Conservation (phyloP, 2,113 vertebrate genomes). For the Larimichthys crocea region DNA sequence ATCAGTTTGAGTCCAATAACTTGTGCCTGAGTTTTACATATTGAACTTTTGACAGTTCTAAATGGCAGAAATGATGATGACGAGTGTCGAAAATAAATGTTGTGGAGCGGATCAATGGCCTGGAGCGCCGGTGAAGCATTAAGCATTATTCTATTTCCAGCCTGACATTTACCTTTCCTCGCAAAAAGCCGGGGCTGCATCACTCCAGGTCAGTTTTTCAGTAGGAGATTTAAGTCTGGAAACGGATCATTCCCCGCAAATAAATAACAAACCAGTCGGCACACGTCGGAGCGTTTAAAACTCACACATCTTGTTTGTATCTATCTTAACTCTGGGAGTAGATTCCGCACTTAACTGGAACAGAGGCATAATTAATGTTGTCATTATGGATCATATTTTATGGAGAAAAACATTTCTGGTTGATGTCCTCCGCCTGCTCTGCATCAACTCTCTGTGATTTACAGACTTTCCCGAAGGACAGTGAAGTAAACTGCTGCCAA, state of each 20-base stretch:
- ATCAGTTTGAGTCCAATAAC: slow-evolving; percentile 40
- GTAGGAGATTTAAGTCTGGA: background rate
- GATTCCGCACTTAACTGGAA: background rate
- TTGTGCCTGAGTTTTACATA: slow-evolving; percentile 21
- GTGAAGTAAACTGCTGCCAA: too few species aligned
- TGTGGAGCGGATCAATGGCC: slow-evolving; percentile 10
- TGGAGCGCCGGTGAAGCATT: background rate
- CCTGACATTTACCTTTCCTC: slow-evolving; percentile 46
- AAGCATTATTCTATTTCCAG: slow-evolving; percentile 37
- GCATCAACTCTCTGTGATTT: too few species aligned
- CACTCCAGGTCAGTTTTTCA: background rate
- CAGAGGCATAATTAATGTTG: background rate
- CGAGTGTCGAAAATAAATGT: slow-evolving; percentile 15
- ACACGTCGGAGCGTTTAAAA: too few species aligned
- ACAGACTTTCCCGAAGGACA: too few species aligned
- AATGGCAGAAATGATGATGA: slow-evolving; percentile 47
- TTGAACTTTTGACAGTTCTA: slow-evolving; percentile 45
- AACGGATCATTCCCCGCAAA: background rate
- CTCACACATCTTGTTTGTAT: too few species aligned
- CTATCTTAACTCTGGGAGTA: too few species aligned
- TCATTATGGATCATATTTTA: too few species aligned
- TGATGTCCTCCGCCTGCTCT: too few species aligned
- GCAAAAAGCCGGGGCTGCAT: background rate
- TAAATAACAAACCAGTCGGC: background rate
- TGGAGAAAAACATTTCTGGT: too few species aligned